A percentile compares a stretch with the other conserved stretches of the same genome.
These are phyloP conservation scores for Thalpophila matura DNA, from an alignment of 2,888 invertebrate genomes.

Conservation along the genomic window DNA sequence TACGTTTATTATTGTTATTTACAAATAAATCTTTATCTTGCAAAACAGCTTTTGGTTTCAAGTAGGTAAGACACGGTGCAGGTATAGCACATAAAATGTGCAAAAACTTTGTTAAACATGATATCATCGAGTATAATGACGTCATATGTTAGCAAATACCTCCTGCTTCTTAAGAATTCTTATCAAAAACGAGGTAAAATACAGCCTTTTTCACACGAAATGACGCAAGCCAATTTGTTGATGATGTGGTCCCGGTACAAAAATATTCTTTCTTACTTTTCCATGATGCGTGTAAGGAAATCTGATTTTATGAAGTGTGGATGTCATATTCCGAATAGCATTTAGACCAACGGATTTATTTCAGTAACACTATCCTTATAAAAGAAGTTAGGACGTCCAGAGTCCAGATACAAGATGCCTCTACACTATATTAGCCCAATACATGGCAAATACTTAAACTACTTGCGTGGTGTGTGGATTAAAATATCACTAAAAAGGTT, in stretches of 20 bases:
- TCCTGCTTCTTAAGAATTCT: background rate
- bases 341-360: background rate
- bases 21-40: too few relatives aligned
- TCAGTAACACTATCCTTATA: too few relatives aligned
- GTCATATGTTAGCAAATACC: conserved; percentile 20
- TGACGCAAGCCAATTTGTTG: background rate
- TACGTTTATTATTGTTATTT: too few relatives aligned
- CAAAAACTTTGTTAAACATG: conserved; percentile 24
- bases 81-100: conserved; percentile 11
- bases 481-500: background rate
- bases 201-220: background rate
- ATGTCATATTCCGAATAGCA: background rate
- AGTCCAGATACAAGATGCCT: too few relatives aligned
- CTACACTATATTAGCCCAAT: conserved; percentile 13
- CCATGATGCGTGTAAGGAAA: too few relatives aligned
- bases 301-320: background rate
- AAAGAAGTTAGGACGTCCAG: too few relatives aligned
- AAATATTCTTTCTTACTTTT: background rate
- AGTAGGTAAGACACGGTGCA: background rate
- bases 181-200: conserved; percentile 1
- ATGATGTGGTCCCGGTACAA: background rate
- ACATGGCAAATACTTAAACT: background rate
- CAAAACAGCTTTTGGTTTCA: background rate
- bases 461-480: background rate
- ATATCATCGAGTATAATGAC: conserved; percentile 22